These are phyloP conservation scores for Notocelia uddmanniana DNA, from an alignment of 2,888 invertebrate genomes.

Conservation along the genomic window DNA sequence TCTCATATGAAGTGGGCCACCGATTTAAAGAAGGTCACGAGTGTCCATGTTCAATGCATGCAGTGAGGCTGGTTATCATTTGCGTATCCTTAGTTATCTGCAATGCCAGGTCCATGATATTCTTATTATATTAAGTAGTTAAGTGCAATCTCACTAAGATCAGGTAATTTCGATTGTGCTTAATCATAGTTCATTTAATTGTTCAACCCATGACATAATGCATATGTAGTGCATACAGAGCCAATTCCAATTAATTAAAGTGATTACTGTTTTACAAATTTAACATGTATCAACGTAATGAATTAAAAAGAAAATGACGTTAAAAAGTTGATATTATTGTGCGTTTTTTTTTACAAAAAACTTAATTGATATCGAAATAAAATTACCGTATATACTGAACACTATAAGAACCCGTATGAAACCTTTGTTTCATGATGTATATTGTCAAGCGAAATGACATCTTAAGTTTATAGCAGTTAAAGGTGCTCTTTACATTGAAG, in stretches of 20 bases:
- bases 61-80: neutral
- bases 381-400: conserved; percentile 4
- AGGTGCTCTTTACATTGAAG: conserved; percentile 6
- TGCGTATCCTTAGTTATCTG: neutral
- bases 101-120: no score
- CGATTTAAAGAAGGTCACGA: neutral
- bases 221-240: no score
- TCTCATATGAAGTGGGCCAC: neutral
- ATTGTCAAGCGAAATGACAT: neutral
- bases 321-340: conserved; percentile 9
- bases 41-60: neutral
- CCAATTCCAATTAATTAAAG: no score
- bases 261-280: no score
- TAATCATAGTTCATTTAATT: no score
- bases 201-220: no score
- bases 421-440: neutral
- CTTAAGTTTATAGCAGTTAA: neutral
- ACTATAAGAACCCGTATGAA: neutral
- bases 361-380: conserved; percentile 8
- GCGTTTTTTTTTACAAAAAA: neutral
- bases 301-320: neutral
- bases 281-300: no score
- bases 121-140: no score
- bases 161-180: no score
- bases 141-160: no score